Evolutionary conservation across 1,140 invertebrate genomes (phyloP).

Genomic region (Tetraneura akinire): DNA sequence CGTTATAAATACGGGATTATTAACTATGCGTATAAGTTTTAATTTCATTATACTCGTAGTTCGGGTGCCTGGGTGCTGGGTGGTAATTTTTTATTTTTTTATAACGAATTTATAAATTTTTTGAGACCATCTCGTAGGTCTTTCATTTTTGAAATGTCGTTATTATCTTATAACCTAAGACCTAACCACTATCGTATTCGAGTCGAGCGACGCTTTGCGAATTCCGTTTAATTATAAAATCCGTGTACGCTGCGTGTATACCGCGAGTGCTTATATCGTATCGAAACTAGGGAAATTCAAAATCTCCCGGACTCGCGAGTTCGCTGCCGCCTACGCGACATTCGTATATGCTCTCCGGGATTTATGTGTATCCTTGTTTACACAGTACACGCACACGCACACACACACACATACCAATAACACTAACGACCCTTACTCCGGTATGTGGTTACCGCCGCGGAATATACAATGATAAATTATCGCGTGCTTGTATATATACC

Average conservation of each 20-base stretch:
- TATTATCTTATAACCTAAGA: too few relatives aligned
- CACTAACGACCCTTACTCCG: constrained; percentile 11
- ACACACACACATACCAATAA: background rate
- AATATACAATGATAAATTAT: constrained; percentile 2
- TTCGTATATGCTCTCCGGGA: background rate
- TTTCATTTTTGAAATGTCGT: too few relatives aligned
- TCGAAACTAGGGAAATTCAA: constrained; percentile 11
- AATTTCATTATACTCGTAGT: too few relatives aligned
- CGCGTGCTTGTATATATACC: background rate
- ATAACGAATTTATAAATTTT: too few relatives aligned
- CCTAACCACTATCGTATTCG: too few relatives aligned
- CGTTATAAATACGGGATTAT: too few relatives aligned
- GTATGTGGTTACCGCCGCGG: background rate
- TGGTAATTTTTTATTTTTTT: too few relatives aligned
- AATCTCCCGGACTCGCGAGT: constrained; percentile 22
- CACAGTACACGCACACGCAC: background rate
- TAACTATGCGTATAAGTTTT: too few relatives aligned
- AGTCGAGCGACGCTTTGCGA: background rate
- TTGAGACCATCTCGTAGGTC: too few relatives aligned
- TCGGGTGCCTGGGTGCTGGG: too few relatives aligned
- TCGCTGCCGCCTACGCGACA: background rate
- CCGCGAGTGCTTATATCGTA: background rate
- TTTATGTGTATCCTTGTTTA: constrained; percentile 15
- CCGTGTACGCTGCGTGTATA: background rate
- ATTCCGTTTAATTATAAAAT: background rate